A percentile compares a stretch with the other conserved stretches of the same genome.
Evolutionary conservation across 37 sponge, comb jelly and placozoan species (phyloP).

Genomic region (Dysidea cf. avara): DNA sequence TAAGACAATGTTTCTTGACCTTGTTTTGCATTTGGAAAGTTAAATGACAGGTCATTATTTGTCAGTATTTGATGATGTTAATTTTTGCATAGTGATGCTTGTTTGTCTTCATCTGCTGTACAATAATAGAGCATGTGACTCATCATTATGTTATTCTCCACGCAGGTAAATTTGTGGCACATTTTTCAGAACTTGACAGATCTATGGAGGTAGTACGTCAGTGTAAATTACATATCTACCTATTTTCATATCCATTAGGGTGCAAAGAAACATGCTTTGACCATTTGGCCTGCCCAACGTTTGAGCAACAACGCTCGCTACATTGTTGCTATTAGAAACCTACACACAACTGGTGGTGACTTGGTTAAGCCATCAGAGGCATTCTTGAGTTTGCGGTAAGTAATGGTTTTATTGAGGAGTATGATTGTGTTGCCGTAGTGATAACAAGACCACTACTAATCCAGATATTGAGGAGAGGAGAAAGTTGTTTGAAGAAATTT

Average conservation of each 20-base stretch:
- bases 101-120: no score
- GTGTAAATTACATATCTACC: background rate
- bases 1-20: no score
- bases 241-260: conserved; percentile 20
- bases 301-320: conserved; percentile 47
- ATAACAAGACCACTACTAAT: conserved; percentile 41
- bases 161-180: conserved; percentile 54
- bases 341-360: conserved; percentile 11
- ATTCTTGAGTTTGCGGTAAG: conserved; percentile 62
- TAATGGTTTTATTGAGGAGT: background rate
- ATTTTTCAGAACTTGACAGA: conserved; percentile 76
- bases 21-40: no score
- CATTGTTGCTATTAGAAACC: conserved; percentile 58
- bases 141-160: no score
- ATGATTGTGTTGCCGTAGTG: no score
- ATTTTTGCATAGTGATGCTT: no score
- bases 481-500: conserved; percentile 43
- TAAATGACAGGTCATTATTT: no score
- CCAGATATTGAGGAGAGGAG: conserved; percentile 56
- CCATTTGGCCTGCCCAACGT: conserved; percentile 65
- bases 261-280: conserved; percentile 29
- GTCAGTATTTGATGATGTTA: no score
- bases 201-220: conserved; percentile 37
- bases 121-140: no score
- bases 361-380: conserved; percentile 42